A percentile compares a stretch with the other conserved stretches of the same genome.
These are phyloP conservation scores for Diloba caeruleocephala DNA, from an alignment of 2,888 invertebrate genomes.

Conservation along the genomic window DNA sequence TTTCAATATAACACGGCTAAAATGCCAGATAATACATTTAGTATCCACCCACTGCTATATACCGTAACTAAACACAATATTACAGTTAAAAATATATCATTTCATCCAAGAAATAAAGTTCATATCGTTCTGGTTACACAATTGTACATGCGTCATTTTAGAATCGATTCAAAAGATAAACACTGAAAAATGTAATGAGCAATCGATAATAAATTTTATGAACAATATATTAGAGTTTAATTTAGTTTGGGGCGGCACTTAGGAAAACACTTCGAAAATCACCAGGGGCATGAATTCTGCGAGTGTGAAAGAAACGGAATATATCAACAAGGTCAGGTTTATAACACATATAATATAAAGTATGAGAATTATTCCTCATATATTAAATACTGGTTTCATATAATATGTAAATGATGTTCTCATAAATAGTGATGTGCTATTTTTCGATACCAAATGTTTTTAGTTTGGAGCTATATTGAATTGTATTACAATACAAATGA, in stretches of 20 bases:
- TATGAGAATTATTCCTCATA: conserved; percentile 52
- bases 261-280: conserved; percentile 84
- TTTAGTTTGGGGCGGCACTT: conserved; percentile 55
- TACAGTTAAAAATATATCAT: conserved; percentile 53
- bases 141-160: conserved; percentile 55
- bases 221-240: conserved; percentile 55
- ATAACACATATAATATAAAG: conserved; percentile 65
- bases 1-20: conserved; percentile 85
- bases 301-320: conserved; percentile 70
- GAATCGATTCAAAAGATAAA: conserved; percentile 69
- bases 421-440: conserved; percentile 25
- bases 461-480: background rate
- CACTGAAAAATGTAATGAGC: conserved; percentile 69
- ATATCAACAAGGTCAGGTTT: conserved; percentile 77
- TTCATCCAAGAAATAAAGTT: conserved; percentile 39
- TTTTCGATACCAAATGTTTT: conserved; percentile 23
- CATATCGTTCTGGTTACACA: conserved; percentile 38
- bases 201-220: conserved; percentile 62
- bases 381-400: conserved; percentile 52
- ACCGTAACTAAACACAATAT: conserved; percentile 22
- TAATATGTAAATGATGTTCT: conserved; percentile 28
- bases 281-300: conserved; percentile 57
- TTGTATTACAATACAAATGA: conserved; percentile 3
- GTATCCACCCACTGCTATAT: conserved; percentile 48
- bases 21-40: conserved; percentile 81